Evolutionary conservation across 2,113 vertebrate species (phyloP), one percentile per base, ranked within the genome.

Genomic region (Lagopus leucura): DNA sequence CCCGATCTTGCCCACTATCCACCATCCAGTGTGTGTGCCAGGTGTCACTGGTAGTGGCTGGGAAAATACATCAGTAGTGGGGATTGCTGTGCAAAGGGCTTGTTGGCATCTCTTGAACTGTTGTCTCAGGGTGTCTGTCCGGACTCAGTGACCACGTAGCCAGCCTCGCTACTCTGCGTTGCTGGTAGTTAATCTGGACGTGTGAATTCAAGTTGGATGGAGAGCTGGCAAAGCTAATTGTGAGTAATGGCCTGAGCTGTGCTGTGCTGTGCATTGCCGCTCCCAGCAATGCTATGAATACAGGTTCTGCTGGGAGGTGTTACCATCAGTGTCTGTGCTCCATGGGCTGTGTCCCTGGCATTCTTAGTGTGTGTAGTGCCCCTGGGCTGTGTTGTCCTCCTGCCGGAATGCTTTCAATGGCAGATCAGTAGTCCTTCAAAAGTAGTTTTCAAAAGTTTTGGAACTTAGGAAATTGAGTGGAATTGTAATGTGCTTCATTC

Each of bases 331-430:
- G 86, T 69, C 43, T 34, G 10, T 20, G 25, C 28, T 32, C 42
- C 34, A 1, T 50, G 27, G 43, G 8, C 55, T 91, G 4, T 9
- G 67, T 38, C 43, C 24, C 15, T 17, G 57, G 16, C 16, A 8
- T 75, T 89, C 20, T 69, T 34, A 32, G 18, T 67, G 10, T 16
- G 2, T 12, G 15, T 11, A 36, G 2, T 16, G 36, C 28, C 50
- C 34, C 1, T 73, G 66, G 82, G 58, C 88, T 72, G 28, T 32
- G 12, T 73, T 50, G n/a, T 67, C 27, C 10, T 71, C 32, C 19
- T 34, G 0, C 50, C 52, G 61, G 22, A 13, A 13, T 0, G 36
- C 2, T 47, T 0, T 67, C 65, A 30, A 2, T 47, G 4, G 34
- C 70, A 86, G 32, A 16, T 77, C 6, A 16, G 11, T 71, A 80